A percentile compares a stretch with the other conserved stretches of the same genome.
These are phyloP conservation scores for Parnassius orleans DNA, from an alignment of 2,888 invertebrate species.

Conservation along the genomic window DNA sequence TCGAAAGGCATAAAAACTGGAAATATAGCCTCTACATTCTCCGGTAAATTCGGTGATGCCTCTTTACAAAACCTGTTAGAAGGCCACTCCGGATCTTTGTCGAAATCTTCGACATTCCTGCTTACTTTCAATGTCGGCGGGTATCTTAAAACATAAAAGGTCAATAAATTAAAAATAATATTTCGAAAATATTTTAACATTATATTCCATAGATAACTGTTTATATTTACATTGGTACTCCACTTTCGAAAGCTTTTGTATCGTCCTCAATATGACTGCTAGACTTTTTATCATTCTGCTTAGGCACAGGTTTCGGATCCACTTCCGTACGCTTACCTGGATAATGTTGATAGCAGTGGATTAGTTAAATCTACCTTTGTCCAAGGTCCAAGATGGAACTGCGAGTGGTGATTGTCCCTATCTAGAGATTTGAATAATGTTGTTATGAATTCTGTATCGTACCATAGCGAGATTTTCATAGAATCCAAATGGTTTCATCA, in stretches of 20 bases:
- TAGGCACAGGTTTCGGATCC: constrained; percentile 9
- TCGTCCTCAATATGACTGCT: constrained; percentile 25
- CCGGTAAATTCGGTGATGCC: constrained; percentile 58
- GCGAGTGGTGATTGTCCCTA: no score
- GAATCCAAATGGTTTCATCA: no score
- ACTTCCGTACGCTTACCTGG: constrained; percentile 31
- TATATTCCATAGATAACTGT: no score
- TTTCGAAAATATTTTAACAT: not conserved
- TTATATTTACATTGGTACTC: constrained; percentile 31
- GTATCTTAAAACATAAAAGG: constrained; percentile 49
- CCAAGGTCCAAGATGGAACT: no score
- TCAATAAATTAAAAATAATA: not conserved
- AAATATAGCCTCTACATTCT: constrained; percentile 77
- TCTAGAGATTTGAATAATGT: no score
- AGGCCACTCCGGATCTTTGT: constrained; percentile 78
- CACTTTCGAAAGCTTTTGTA: constrained; percentile 31
- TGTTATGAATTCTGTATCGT: no score
- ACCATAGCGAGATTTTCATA: no score
- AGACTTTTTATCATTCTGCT: constrained; percentile 10
- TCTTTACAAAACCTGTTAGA: constrained; percentile 70
- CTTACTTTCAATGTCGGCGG: constrained; percentile 73
- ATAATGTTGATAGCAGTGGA: constrained; percentile 22
- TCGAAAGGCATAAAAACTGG: constrained; percentile 87
- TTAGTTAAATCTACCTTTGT: no score
- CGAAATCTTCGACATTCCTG: constrained; percentile 74